Base-by-base conservation (phyloP, 2,113 vertebrate species). In the Barbus barbus region DNA sequence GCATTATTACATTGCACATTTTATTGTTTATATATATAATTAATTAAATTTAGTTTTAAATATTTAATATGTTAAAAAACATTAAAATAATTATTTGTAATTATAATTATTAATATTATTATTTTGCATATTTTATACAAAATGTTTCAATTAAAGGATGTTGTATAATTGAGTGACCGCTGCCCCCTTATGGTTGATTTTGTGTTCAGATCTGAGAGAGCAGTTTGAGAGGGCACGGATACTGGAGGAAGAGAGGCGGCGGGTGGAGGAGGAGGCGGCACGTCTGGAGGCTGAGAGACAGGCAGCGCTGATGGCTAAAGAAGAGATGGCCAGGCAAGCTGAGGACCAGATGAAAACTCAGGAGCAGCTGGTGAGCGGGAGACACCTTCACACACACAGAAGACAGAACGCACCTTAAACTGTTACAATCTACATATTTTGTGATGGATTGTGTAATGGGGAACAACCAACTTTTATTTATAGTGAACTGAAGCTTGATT, bases 311-410 rank as follows among this genome's bases (percentile, higher is more conserved):
- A 94, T 94, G n/a, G 97, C 97, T 90, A 99, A 98, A 90, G 98
- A 99, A 81, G 97, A 99, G 89, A 94, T 99, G 92, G 96, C 96
- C 89, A 94, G 92, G 82, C 96, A 98, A 90, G 95, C 95, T 0
- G 94, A 93, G 86, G 96, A 98, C 90, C 98, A 99, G 91, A 93
- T 97, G 8, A 97, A 96, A 95, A 97, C 92, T 93, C 97, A 98
- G 93, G 98, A 98, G 88, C 97, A 98, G 91, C 94, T 99, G 97
- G 98, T 99, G 93, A 91, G 96, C 71, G 28, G 69, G 26, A 14
- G 63, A 18, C 56, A 3, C 22, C 20, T 51, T 46, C 22, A 56
- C n/a, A 38, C 36, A 73, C 78, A 86, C 56, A 74, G 31, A n/a
- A 73, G 74, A 86, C 56, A 74, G 12, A 58, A 71, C 24, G 6